Evolutionary conservation across 2,888 invertebrate species (phyloP).

Genomic region (Ochropacha duplaris): DNA sequence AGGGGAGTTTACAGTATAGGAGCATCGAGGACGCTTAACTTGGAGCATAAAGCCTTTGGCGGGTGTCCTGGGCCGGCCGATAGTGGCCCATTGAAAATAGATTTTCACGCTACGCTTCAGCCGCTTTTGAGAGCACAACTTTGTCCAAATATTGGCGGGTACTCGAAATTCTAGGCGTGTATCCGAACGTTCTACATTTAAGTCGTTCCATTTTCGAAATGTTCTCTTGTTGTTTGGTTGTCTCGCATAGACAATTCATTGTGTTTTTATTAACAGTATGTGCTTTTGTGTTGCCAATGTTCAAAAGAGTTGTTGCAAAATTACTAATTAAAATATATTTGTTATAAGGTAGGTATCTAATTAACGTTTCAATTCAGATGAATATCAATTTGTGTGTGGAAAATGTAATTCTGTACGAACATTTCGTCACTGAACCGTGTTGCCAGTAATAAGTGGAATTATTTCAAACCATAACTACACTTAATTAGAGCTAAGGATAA

Average conservation of each 20-base stretch:
- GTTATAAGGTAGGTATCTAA: neutral
- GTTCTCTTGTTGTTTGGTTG: constrained; percentile 8
- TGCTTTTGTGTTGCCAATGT: neutral
- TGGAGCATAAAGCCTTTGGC: constrained; percentile 72
- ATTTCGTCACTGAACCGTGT: constrained; percentile 60
- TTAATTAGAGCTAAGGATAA: constrained; percentile 72
- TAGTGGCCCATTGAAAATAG: constrained; percentile 81
- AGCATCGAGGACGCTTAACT: constrained; percentile 71
- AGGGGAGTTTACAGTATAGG: constrained; percentile 63
- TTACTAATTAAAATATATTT: neutral
- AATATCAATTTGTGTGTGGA: neutral
- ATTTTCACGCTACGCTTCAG: constrained; percentile 77
- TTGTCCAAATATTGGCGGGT: constrained; percentile 64
- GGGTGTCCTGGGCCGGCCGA: constrained; percentile 73
- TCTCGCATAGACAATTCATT: neutral
- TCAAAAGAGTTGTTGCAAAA: neutral
- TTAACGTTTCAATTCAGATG: neutral
- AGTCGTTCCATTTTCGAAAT: constrained; percentile 5
- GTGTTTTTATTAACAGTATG: neutral
- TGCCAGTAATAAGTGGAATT: constrained; percentile 60
- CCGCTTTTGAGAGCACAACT: constrained; percentile 66
- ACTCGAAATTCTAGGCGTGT: constrained; percentile 32
- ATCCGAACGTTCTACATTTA: constrained; percentile 25
- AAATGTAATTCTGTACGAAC: constrained; percentile 1
- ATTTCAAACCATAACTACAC: constrained; percentile 61